Evolutionary conservation across 2,888 invertebrate genomes (phyloP), one percentile per base, ranked within the genome.

Genomic region (Troides oblongomaculatus): DNA sequence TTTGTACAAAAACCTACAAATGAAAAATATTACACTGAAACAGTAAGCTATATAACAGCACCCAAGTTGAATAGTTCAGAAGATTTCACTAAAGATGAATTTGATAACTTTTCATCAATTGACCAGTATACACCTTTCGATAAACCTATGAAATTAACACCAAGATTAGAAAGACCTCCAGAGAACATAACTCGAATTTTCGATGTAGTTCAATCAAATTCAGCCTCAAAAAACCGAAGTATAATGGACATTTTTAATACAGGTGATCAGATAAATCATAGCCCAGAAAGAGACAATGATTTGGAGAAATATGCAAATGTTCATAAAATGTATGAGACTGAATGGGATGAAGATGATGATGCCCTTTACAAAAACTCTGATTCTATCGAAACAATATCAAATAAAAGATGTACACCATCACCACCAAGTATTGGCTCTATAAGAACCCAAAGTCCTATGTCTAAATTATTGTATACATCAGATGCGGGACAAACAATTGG

Each of bases 301-400:
- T 71, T 80, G 50, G 81, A 88, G 63, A 84, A 83, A n/a, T 83
- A 78, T 79, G 82, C 84, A 46, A 80, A 72, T 76, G 74, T 79
- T 25, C 79, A 76, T 57, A 88, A 83, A 83, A 78, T 71, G 57
- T 86, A 85, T 76, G 88, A 89, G 74, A 81, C 81, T 66, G 80
- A 86, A 68, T 91, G 92, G 92, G 87, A 92, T 78, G 91, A 88
- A 68, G 92, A 92, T 75, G 93, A 93, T 75, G 93, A 93, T 73
- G 92, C 87, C 69, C 84, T 93, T 39, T 93, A 93, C 75, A 87
- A 84, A 74, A 81, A 82, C 70, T 76, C 82, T 56, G 85, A 86
- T 66, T 72, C 80, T 36, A 71, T 72, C 68, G 81, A 79, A 25
- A 70, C 66, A 59, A 68, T 68, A 23, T 66, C 67, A 62, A 50